Conservation (phyloP, 2,888 invertebrate genomes). For the Marronus borbonicus region DNA sequence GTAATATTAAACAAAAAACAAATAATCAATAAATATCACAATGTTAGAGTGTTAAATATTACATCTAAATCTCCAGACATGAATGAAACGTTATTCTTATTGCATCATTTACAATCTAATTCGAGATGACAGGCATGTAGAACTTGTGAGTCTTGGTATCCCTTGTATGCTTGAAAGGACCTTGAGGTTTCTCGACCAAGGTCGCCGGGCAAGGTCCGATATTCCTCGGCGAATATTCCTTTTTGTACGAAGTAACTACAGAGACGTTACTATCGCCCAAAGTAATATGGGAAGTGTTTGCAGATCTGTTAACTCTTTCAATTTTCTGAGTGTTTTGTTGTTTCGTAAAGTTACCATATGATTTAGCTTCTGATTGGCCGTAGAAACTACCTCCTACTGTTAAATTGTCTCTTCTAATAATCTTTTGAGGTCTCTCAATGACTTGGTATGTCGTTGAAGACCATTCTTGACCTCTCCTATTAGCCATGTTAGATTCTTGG, state of each 20-base stretch:
- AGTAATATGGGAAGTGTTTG: constrained; percentile 83
- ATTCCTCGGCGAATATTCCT: constrained; percentile 82
- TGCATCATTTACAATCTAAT: constrained; percentile 56
- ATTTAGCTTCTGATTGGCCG: constrained; percentile 80
- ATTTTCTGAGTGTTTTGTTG: constrained; percentile 72
- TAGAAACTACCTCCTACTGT: constrained; percentile 83
- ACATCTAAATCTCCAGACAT: constrained; percentile 54
- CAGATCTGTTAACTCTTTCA: constrained; percentile 76
- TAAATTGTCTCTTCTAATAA: constrained; percentile 78
- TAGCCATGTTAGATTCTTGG: constrained; percentile 68
- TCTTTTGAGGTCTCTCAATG: constrained; percentile 77
- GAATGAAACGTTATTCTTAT: constrained; percentile 21
- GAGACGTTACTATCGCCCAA: constrained; percentile 78
- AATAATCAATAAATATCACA: constrained; percentile 61
- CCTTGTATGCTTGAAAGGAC: constrained; percentile 87
- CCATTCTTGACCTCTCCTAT: constrained; percentile 74
- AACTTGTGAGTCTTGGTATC: constrained; percentile 90
- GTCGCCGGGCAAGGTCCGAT: constrained; percentile 86
- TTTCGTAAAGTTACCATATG: constrained; percentile 79
- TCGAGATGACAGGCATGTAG: constrained; percentile 80
- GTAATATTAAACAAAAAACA: constrained; percentile 6
- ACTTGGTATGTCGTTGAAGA: constrained; percentile 67
- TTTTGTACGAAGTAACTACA: constrained; percentile 82
- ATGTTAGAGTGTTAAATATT: constrained; percentile 61
- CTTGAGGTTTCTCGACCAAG: constrained; percentile 81